Base-by-base conservation (phyloP, 2,888 invertebrate genomes). In the Eristalis tenax region DNA sequence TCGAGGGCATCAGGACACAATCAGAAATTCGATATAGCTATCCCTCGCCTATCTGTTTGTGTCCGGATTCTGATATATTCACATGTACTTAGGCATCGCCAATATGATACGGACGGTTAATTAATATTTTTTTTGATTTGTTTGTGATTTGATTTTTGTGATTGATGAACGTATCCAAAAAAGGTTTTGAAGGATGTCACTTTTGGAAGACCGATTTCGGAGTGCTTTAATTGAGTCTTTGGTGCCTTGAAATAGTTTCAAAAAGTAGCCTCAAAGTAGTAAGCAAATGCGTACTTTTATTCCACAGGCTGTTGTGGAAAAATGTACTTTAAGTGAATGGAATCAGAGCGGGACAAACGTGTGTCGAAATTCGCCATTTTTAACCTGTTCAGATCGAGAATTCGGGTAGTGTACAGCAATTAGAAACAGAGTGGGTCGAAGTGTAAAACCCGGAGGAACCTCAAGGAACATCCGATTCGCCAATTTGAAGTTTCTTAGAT, bases 1-100 rank as follows among this genome's bases (percentile, higher is more conserved):
- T 61, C 40, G 40, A 71, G 71, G 26, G 61, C 40, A 61, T 26
- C 3, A 61, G 61, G 61, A 71, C 40, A 71, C 28, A 71, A 71
- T 61, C 15, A 40, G 61, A 71, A 40, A 61, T 71, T 61, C 13
- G 71, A 71, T 71, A 71, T 18, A n/a, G n/a, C n/a, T n/a, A 6
- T 50, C 50, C 18, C 50, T 50, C 18, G 10, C 22, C 13, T 18
- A 50, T 50, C 50, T 18, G 8, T 18, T 18, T 18, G 5, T 8
- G 13, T 13, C 11, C 38, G 13, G 38, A 13, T 57, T 57, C 28
- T 22, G 28, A 26, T 32, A 28, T 61, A 61, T 40, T 26, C 15
- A 70, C 26, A 38, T 38, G 26, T 59, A 69, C 57, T 22, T 22
- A 57, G 22, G 50, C 50, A 8, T 50, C 50, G 28, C n/a, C 32